Conservation (phyloP, 2,113 vertebrate genomes). For the Sturnira hondurensis region DNA sequence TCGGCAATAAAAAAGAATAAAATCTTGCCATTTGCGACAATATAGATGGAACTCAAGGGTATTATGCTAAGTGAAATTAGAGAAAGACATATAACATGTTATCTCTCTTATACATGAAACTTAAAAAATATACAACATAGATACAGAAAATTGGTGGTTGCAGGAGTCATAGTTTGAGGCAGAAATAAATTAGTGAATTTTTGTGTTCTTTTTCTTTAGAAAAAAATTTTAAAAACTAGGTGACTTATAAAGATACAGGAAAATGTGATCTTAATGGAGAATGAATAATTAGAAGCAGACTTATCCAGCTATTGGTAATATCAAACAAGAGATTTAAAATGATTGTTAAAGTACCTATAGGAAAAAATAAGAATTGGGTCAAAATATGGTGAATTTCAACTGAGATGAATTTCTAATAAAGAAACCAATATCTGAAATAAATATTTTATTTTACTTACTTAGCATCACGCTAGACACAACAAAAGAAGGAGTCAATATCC, state of each 20-base stretch:
- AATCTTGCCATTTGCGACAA: too few relatives aligned
- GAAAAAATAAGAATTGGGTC: background rate
- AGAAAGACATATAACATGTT: too few relatives aligned
- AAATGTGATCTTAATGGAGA: background rate
- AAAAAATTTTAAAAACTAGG: background rate
- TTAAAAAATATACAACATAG: too few relatives aligned
- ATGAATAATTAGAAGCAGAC: background rate
- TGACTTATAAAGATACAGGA: background rate
- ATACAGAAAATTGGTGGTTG: too few relatives aligned
- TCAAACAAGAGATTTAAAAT: background rate
- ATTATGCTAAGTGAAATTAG: too few relatives aligned
- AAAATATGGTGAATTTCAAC: background rate
- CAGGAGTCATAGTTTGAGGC: too few relatives aligned
- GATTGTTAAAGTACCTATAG: background rate
- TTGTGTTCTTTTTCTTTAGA: too few relatives aligned
- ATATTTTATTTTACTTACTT: background rate
- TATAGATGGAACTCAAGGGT: too few relatives aligned
- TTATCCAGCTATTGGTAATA: background rate
- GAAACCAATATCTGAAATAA: background rate
- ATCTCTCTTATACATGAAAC: too few relatives aligned
- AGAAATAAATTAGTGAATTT: too few relatives aligned
- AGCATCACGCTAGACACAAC: background rate
- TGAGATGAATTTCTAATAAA: background rate
- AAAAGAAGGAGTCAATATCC: background rate
- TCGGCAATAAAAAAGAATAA: too few relatives aligned